Evolutionary conservation across 2,113 vertebrate genomes (phyloP).

Genomic region (Crotalus horridus): DNA sequence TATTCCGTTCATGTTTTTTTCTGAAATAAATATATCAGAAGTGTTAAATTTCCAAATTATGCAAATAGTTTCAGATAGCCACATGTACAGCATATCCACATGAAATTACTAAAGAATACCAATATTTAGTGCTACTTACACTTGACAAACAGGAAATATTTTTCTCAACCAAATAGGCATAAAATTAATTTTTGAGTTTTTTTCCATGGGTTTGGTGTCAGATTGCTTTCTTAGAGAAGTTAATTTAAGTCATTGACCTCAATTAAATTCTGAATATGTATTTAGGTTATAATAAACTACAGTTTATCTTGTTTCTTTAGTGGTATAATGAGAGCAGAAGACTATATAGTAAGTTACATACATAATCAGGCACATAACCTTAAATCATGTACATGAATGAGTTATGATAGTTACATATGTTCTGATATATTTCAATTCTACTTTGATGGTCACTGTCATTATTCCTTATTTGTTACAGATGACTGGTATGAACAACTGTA

Average conservation of each 20-base stretch:
- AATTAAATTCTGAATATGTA: neutral
- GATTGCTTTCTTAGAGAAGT: neutral
- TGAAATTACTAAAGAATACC: neutral
- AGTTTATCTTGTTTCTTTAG: neutral
- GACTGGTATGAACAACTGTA: slow-evolving; percentile 89
- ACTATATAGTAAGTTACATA: neutral
- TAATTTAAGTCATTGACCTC: neutral
- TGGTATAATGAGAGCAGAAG: neutral
- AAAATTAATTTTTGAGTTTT: neutral
- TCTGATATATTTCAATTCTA: neutral
- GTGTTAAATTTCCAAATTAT: neutral
- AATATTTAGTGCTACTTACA: neutral
- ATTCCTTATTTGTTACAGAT: slow-evolving; percentile 64
- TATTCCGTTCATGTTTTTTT: neutral
- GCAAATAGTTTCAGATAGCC: neutral
- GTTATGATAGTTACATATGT: rapidly evolving
- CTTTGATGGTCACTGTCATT: neutral
- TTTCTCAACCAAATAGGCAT: neutral
- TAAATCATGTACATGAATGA: neutral
- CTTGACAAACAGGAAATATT: neutral
- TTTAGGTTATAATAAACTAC: neutral
- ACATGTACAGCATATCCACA: neutral
- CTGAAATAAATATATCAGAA: neutral
- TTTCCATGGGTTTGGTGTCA: neutral
- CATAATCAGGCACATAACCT: neutral